Base-by-base conservation (phyloP, 2,888 invertebrate genomes). In the Amblyjoppa fuscipennis region DNA sequence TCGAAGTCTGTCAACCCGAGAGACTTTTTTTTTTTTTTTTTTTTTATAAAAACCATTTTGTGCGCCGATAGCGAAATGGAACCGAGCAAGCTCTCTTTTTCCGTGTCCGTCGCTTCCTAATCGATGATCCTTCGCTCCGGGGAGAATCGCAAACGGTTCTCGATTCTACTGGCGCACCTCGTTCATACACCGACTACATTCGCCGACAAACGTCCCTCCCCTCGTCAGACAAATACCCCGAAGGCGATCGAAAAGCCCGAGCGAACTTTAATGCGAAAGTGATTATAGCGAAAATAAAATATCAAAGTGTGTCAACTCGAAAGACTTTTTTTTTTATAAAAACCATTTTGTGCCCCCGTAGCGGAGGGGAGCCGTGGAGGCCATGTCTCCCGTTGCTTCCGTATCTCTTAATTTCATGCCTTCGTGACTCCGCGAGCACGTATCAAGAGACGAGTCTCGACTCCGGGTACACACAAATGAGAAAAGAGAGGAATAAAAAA, bases 361-460 rank as follows among this genome's bases (percentile, higher is more conserved):
- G 66, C 34, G 20, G 51, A 59, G 74, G 45, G 59, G 11, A 81
- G 11, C n/a, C 34, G 70, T 49, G 66, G 64, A 53, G 66, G 38
- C 59, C 6, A 20, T 11, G 16, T n/a, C 68, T 31, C 61, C 73
- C 31, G 82, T 85, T 80, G 74, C 71, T 84, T 83, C 79, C 78
- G 80, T 51, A 77, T 83, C 51, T 88, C 81, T 84, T 86, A 88
- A 88, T 88, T 88, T 87, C 87, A 87, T 87, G 87, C 87, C 86
- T 83, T 86, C 86, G 87, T 87, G 81, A 83, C 80, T 86, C 83
- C 75, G 64, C 59, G 51, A 49, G 51, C 74, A 56, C 73, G 69
- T 78, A 76, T 79, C 69, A 69, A 71, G 59, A 81, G 64, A 75
- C 49, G 64, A 66, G 51, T 68, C 78, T 73, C 64, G 74, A 87